These are phyloP conservation scores for Capreolus pygargus DNA, from an alignment of 2,113 vertebrate genomes.

Conservation along the genomic window DNA sequence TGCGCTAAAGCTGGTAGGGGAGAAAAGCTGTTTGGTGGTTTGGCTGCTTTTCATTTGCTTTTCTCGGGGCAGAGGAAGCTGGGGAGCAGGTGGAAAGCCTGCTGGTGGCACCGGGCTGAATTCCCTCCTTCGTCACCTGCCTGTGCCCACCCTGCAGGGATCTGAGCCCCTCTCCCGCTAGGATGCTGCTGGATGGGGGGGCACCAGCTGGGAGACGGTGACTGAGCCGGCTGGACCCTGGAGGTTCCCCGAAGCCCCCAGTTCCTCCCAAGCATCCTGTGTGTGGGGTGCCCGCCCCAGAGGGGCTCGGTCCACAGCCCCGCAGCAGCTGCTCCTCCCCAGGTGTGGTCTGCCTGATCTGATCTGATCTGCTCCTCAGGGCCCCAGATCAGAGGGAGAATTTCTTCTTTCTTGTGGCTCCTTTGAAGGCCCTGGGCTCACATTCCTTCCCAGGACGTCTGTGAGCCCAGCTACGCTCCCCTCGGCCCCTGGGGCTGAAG, in stretches of 20 bases:
- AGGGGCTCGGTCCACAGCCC: not conserved
- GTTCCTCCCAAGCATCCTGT: not conserved
- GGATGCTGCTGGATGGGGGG: rapidly evolving
- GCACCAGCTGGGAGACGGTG: not conserved
- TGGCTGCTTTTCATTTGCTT: not conserved
- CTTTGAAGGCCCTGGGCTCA: conserved; percentile 45
- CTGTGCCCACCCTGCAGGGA: not conserved
- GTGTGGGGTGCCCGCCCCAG: rapidly evolving
- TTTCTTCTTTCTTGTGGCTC: conserved; percentile 69
- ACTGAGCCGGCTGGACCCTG: not conserved
- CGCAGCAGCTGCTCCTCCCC: not conserved
- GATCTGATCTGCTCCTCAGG: not conserved
- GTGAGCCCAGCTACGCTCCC: conserved; percentile 18
- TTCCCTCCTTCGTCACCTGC: not conserved
- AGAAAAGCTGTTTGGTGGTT: not conserved
- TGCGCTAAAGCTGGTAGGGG: too few species aligned
- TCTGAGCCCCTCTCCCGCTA: not conserved
- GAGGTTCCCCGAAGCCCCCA: not conserved
- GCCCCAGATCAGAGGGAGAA: not conserved
- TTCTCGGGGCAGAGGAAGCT: not conserved
- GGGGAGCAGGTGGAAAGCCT: not conserved
- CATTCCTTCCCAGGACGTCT: conserved; percentile 69
- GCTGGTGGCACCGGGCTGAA: rapidly evolving
- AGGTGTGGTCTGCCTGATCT: not conserved
- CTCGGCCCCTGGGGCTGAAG: not conserved